These are phyloP conservation scores for Silurus lanzhouensis DNA, from an alignment of 2,797 vertebrate species.

Conservation along the genomic window DNA sequence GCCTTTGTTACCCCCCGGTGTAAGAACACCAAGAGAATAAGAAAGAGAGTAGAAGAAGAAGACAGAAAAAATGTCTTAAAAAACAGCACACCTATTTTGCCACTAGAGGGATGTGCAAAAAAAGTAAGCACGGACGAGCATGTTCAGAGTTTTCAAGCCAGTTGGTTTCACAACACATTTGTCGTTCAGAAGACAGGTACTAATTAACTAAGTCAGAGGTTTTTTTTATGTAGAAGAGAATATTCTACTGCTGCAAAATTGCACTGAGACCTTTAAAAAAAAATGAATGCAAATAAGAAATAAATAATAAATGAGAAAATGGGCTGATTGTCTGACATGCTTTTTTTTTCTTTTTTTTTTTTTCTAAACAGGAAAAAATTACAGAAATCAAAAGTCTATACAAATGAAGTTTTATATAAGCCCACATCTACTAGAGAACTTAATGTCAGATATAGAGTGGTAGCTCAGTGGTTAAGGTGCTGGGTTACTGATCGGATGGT, in stretches of 20 bases:
- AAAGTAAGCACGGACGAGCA: background rate
- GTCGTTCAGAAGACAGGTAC: background rate
- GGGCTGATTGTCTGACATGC: slow-evolving; percentile 21
- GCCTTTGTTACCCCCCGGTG: slow-evolving; percentile 73
- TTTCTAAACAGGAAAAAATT: slow-evolving; percentile 1
- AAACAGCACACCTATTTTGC: slow-evolving; percentile 11
- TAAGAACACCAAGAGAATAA: slow-evolving; percentile 61
- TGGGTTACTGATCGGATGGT: too few relatives aligned
- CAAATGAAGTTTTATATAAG: slow-evolving; percentile 1
- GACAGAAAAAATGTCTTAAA: slow-evolving; percentile 21
- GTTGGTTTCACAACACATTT: background rate
- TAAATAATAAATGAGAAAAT: slow-evolving; percentile 14
- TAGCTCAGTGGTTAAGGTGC: too few relatives aligned
- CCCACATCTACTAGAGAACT: slow-evolving; percentile 6
- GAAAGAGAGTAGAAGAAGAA: slow-evolving; percentile 3
- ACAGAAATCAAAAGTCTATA: slow-evolving; percentile 12
- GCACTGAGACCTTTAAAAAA: slow-evolving; percentile 1
- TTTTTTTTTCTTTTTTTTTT: background rate
- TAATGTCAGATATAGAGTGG: background rate
- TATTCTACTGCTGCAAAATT: slow-evolving; percentile 6
- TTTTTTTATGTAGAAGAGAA: background rate
- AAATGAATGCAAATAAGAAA: slow-evolving; percentile 15
- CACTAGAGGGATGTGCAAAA: slow-evolving; percentile 19
- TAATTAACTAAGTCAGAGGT: slow-evolving; percentile 19
- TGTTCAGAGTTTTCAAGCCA: background rate